Evolutionary conservation across 1,140 invertebrate species (phyloP), one percentile per base, ranked within the genome.

Genomic region (Hyposmocoma kahamanoa): DNA sequence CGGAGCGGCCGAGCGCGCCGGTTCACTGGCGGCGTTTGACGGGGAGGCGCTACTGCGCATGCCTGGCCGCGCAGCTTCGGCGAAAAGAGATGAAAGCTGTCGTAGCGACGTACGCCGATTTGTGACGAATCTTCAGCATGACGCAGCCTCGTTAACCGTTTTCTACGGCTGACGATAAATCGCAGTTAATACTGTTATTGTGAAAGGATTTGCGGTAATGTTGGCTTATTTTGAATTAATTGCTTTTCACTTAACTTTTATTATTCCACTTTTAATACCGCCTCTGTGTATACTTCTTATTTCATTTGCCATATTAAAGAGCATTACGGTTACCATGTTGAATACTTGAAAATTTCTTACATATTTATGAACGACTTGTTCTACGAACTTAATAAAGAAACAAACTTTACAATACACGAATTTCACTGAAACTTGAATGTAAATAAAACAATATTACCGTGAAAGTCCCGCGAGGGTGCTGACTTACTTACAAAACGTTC

Each of bases 101-200:
- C 47, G 46, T 42, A 57, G 50, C 62, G 66, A 69, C 36, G 28
- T 46, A 47, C 49, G 49, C 52, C 77, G 72, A 76, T 66, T 57
- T 44, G 49, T 62, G 65, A 61, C 64, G 59, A 59, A 62, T 55
- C 56, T 57, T 62, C 63, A 62, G 56, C 62, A 60, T 57, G 58
- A 61, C 52, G 53, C 47, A 38, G 51, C 48, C 50, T 65, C 74
- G 74, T 81, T 78, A 78, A 74, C 61, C 67, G 66, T 61, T n/a
- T 65, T 60, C 57, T 56, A 56, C 51, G 65, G 56, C 53, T 61
- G 55, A 61, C 68, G 59, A 74, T 77, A 82, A 82, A 77, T 79
- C 66, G 67, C 61, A 61, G 71, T 72, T 81, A 76, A 79, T 79
- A 75, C 67, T 66, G 62, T 69, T 69, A 80, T 72, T 72, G 63